Conservation (phyloP, 2,797 vertebrate genomes). For the Heliangelus exortis region DNA sequence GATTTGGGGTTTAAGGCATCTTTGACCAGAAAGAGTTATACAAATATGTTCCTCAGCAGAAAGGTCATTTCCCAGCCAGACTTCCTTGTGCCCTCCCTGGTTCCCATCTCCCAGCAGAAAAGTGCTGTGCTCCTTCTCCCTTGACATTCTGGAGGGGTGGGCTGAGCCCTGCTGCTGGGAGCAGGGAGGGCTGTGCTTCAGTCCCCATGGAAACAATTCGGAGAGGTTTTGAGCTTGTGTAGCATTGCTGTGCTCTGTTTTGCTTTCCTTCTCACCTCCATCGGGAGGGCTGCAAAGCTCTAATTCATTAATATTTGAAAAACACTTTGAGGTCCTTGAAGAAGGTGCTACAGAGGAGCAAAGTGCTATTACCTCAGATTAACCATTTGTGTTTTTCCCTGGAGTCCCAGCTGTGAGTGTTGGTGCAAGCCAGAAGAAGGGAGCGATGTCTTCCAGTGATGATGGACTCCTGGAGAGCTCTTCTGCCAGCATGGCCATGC, state of each 20-base stretch:
- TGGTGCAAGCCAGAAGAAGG: not conserved
- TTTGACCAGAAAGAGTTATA: not conserved
- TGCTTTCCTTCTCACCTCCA: constrained; percentile 1
- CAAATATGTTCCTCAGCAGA: not conserved
- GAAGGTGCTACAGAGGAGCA: not conserved
- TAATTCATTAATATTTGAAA: constrained; percentile 26
- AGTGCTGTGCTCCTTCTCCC: not conserved
- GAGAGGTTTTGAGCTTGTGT: constrained; percentile 55
- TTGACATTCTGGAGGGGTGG: constrained; percentile 26
- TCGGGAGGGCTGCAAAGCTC: constrained; percentile 23
- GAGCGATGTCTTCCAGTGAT: not conserved
- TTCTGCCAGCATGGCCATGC: not conserved
- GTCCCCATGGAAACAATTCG: constrained; percentile 71
- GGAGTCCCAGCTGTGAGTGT: not conserved
- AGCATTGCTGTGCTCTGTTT: constrained; percentile 33
- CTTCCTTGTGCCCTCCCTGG: not conserved
- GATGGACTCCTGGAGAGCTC: not conserved
- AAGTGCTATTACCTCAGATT: constrained; percentile 17
- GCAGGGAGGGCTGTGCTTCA: not conserved
- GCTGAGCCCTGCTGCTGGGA: not conserved
- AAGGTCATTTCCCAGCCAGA: not conserved
- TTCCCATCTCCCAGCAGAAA: not conserved
- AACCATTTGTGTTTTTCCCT: constrained; percentile 28
- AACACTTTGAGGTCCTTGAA: constrained; percentile 38
- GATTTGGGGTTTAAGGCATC: not conserved